These are phyloP conservation scores for Bimastos eiseni DNA, from an alignment of 2,888 invertebrate genomes.

Conservation along the genomic window DNA sequence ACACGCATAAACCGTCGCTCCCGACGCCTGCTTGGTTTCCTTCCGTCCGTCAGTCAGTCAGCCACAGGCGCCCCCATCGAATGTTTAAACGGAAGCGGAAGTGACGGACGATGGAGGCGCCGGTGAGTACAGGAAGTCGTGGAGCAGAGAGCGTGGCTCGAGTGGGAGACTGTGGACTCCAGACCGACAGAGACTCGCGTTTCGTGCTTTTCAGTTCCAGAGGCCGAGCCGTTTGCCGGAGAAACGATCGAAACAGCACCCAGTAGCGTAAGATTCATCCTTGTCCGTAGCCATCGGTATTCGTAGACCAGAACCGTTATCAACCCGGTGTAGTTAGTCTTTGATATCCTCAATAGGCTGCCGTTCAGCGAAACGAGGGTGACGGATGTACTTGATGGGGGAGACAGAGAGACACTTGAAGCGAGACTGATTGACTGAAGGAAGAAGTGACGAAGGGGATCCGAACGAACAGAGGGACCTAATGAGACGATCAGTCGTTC, in stretches of 20 bases:
- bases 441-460: background rate
- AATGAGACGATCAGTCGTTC: background rate
- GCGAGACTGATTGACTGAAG: background rate
- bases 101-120: constrained; percentile 2
- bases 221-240: background rate
- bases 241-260: background rate
- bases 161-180: background rate
- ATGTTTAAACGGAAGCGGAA: constrained; percentile 20
- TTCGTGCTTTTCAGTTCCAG: background rate
- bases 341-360: background rate
- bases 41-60: background rate
- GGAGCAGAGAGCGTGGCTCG: constrained; percentile 6
- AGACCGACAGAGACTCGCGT: background rate
- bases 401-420: constrained; percentile 17
- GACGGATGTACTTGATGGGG: background rate
- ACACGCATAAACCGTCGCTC: background rate
- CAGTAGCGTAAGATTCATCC: background rate
- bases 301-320: background rate
- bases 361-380: background rate
- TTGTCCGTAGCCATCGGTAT: background rate
- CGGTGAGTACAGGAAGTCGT: constrained; percentile 7
- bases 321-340: background rate
- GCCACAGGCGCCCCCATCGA: background rate
- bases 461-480: background rate
- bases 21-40: background rate